A percentile compares a stretch with the other conserved stretches of the same genome.
These are phyloP conservation scores for Solea senegalensis DNA, from an alignment of 2,113 vertebrate genomes.

Conservation along the genomic window DNA sequence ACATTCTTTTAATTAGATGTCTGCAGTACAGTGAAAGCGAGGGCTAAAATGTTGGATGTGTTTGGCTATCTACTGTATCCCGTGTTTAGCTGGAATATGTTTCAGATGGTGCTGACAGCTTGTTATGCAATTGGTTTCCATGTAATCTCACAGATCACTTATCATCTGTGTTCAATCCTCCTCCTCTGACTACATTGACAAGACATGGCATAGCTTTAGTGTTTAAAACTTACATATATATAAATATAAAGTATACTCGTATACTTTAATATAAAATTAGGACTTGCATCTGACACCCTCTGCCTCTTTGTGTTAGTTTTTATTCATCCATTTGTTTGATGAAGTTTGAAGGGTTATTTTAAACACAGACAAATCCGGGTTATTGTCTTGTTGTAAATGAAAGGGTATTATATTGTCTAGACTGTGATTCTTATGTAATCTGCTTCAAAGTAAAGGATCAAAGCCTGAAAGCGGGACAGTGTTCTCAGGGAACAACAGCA, in stretches of 20 bases:
- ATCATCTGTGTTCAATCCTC: conserved; percentile 51
- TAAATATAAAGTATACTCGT: too few species aligned
- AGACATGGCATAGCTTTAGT: conserved; percentile 1
- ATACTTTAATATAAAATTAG: not conserved
- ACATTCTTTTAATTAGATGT: conserved; percentile 53
- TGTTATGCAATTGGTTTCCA: conserved; percentile 60
- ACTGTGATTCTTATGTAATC: conserved; percentile 17
- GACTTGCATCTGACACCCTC: not conserved
- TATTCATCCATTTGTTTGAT: conserved; percentile 16
- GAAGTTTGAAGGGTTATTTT: not conserved
- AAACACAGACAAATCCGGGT: not conserved
- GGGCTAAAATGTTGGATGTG: conserved; percentile 32
- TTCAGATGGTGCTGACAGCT: conserved; percentile 59
- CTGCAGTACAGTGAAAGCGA: conserved; percentile 40
- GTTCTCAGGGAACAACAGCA: conserved; percentile 13
- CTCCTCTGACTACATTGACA: conserved; percentile 17
- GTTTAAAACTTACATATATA: too few species aligned
- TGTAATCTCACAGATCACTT: conserved; percentile 64
- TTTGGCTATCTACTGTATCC: conserved; percentile 27
- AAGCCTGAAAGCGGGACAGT: conserved; percentile 32
- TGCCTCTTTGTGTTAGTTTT: not conserved
- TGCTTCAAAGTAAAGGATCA: conserved; percentile 46
- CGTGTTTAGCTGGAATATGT: conserved; percentile 40
- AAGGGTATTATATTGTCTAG: conserved; percentile 18
- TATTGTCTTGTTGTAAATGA: conserved; percentile 10